Conservation (phyloP, 2,888 invertebrate genomes). For the Cheilosia variabilis region DNA sequence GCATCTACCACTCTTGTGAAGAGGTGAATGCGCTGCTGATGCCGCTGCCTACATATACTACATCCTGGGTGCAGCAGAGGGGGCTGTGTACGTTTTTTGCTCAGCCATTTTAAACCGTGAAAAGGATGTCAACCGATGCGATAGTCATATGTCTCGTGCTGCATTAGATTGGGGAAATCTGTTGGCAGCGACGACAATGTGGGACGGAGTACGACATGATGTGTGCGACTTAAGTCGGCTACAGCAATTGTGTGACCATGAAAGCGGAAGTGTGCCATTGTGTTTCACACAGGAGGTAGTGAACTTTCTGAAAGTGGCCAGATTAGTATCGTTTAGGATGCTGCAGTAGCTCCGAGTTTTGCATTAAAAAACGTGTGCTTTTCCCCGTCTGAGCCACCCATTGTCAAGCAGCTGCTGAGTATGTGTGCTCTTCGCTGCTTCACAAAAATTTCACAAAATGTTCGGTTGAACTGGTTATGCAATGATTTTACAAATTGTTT, state of each 20-base stretch:
- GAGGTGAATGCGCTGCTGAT: constrained; percentile 33
- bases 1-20: constrained; percentile 47
- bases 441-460: no score
- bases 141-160: constrained; percentile 61
- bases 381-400: no score
- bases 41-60: background rate
- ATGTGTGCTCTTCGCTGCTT: no score
- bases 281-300: constrained; percentile 42
- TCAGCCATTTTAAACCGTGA: constrained; percentile 30
- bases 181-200: constrained; percentile 34
- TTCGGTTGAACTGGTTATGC: no score
- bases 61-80: background rate
- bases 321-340: background rate
- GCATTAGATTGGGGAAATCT: constrained; percentile 43
- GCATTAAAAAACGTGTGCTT: no score
- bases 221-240: constrained; percentile 27
- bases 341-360: no score
- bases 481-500: no score
- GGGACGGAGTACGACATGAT: constrained; percentile 11
- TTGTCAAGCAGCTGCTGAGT: no score
- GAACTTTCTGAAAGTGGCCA: constrained; percentile 17
- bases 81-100: constrained; percentile 17
- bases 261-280: constrained; percentile 69
- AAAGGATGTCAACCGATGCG: constrained; percentile 67
- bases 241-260: constrained; percentile 51